Evolutionary conservation across 2,888 invertebrate species (phyloP).

Genomic region (Mongoloraphidia duomilia): DNA sequence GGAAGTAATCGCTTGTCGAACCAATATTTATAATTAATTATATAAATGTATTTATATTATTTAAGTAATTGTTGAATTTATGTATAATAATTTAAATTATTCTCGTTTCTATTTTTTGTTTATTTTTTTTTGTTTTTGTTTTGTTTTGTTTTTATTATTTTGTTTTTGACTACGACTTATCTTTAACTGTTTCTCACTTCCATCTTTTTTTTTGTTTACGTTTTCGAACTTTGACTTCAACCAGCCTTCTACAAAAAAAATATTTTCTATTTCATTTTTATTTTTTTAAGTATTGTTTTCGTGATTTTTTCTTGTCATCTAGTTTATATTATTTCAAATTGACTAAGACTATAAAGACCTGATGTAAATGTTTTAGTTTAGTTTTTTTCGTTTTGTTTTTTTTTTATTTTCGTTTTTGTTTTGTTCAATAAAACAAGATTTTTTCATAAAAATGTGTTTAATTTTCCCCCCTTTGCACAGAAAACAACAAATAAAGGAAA

Average conservation of each 20-base stretch:
- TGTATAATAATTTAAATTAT: neutral
- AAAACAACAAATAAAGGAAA: too few relatives aligned
- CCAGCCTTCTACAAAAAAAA: too few relatives aligned
- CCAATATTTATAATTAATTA: neutral
- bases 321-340: too few relatives aligned
- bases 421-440: conserved; percentile 5
- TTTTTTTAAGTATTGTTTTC: too few relatives aligned
- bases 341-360: neutral
- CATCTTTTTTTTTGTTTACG: too few relatives aligned
- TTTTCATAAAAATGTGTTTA: neutral
- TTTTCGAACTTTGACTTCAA: too few relatives aligned
- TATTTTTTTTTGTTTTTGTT: conserved; percentile 11
- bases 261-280: too few relatives aligned
- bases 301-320: too few relatives aligned
- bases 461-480: too few relatives aligned
- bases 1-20: neutral
- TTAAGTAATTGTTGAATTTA: neutral
- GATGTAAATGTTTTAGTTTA: conserved; percentile 2
- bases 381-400: neutral
- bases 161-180: conserved; percentile 6
- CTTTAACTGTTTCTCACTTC: neutral
- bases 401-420: neutral
- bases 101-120: conserved; percentile 15
- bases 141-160: conserved; percentile 9
- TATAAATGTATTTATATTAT: neutral